Base-by-base conservation (phyloP, 2,888 invertebrate species). In the Agriopis aurantiaria region DNA sequence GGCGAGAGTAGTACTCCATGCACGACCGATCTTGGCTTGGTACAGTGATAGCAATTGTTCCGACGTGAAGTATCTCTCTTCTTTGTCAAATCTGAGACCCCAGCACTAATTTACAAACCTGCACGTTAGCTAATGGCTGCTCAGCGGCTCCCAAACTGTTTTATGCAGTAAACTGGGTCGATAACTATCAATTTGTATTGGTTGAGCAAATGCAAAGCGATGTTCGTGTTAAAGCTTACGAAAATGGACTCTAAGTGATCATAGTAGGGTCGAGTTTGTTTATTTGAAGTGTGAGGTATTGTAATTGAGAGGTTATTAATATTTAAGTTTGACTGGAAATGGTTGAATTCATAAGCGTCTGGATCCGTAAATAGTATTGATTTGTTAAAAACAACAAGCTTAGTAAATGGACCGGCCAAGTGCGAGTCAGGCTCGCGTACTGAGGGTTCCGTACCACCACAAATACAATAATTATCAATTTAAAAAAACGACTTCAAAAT, bases 181-280 rank as follows among this genome's bases (percentile, higher is more conserved):
- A 70, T 70, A 70, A 62, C 62, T 53, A 65, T 53, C 69, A 70
- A 62, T 70, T 70, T 70, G 64, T 46, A 46, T 17, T n/a, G 53
- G 62, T 40, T 57, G 64, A 53, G 55, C n/a, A 63, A 63, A 64
- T 48, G 61, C 62, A 63, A 52, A 17, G 49, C 14, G 56, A 51
- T n/a, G 17, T 0, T 17, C 4, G 45, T 43, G 46, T 11, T 14
- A 33, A 1, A 40, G 6, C 33, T 45, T n/a, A 23, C 46, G 17
- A 45, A 63, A 11, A 63, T 63, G 8, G 10, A 45, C 52, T 55
- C 6, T 63, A 55, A 8, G 23, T 7, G 1, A 14, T 43, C 2
- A 14, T 17, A 12, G 51, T 14, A 60, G 6, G 11, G 10, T 49
- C 11, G 8, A 41, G 10, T 41, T 48, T 60, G 41, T 11, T 3